A percentile compares a stretch with the other conserved stretches of the same genome.
phyloP scores from a whole-genome alignment of 2,113 vertebrate species.

The Myocastor coypus region DNA sequence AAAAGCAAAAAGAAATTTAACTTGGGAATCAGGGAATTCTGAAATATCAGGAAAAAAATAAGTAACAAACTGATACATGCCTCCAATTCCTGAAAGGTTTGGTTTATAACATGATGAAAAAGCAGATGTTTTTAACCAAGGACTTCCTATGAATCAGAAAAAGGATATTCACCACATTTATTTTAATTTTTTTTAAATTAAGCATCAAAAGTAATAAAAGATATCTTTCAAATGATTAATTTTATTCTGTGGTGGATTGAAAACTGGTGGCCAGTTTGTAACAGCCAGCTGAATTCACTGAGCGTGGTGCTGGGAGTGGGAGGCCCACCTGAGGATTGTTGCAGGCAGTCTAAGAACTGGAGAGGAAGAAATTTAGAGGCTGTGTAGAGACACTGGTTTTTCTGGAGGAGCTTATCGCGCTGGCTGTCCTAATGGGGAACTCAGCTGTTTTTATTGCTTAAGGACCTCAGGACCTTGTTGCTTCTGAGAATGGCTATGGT shows the following conservation, averaged over 20 bases:
- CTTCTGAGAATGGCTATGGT: too few relatives aligned
- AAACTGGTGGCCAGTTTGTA: too few relatives aligned
- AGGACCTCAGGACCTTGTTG: too few relatives aligned
- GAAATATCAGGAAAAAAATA: not conserved
- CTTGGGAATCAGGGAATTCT: not conserved
- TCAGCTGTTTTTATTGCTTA: too few relatives aligned
- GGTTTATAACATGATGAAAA: not conserved
- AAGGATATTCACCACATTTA: not conserved
- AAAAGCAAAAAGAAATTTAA: slow-evolving; percentile 1
- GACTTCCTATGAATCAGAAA: slow-evolving; percentile 18
- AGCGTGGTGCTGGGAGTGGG: too few relatives aligned
- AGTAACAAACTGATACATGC: not conserved
- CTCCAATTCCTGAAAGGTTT: not conserved
- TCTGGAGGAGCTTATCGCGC: too few relatives aligned
- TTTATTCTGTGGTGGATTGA: not conserved
- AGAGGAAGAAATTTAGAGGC: too few relatives aligned
- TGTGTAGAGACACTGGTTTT: too few relatives aligned
- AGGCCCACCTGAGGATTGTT: too few relatives aligned
- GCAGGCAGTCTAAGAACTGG: too few relatives aligned
- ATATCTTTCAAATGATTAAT: not conserved
- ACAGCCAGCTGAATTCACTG: too few relatives aligned
- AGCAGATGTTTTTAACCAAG: not conserved
- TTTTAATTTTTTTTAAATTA: not conserved
- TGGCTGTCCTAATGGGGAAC: too few relatives aligned
- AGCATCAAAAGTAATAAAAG: slow-evolving; percentile 38